A percentile compares a stretch with the other conserved stretches of the same genome.
These are phyloP conservation scores for Melospiza georgiana DNA, from an alignment of 2,113 vertebrate species.

Conservation along the genomic window DNA sequence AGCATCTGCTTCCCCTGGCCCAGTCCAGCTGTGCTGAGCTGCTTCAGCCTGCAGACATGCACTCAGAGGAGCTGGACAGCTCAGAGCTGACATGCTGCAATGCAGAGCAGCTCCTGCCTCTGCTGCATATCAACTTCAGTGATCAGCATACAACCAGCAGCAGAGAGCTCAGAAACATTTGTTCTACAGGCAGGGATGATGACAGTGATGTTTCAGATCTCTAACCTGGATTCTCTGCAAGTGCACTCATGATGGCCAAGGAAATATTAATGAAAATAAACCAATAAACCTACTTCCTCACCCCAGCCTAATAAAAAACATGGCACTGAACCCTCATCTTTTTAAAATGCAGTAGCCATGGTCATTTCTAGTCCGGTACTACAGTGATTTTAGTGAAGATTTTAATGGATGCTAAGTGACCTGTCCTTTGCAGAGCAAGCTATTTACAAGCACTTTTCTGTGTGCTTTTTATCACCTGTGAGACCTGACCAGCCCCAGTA, in stretches of 20 bases:
- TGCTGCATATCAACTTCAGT: background rate
- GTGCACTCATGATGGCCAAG: background rate
- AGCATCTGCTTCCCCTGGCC: background rate
- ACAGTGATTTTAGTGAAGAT: background rate
- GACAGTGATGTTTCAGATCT: background rate
- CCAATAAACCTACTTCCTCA: background rate
- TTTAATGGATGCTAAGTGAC: background rate
- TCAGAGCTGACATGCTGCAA: conserved; percentile 26
- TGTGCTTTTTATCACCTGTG: background rate
- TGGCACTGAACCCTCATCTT: background rate
- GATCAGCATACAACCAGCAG: background rate
- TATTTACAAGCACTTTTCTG: background rate
- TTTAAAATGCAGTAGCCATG: background rate
- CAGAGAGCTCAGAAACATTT: background rate
- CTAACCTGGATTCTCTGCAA: background rate
- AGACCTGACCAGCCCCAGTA: background rate
- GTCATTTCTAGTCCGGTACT: background rate
- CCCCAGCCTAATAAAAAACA: background rate
- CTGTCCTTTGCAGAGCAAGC: background rate
- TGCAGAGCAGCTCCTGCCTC: conserved; percentile 38
- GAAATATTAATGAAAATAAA: background rate
- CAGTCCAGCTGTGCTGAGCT: background rate
- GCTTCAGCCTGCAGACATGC: background rate
- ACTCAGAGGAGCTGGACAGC: background rate
- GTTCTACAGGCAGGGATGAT: background rate